Conservation (phyloP, 1,140 invertebrate species). For the Papilio glaucus region DNA sequence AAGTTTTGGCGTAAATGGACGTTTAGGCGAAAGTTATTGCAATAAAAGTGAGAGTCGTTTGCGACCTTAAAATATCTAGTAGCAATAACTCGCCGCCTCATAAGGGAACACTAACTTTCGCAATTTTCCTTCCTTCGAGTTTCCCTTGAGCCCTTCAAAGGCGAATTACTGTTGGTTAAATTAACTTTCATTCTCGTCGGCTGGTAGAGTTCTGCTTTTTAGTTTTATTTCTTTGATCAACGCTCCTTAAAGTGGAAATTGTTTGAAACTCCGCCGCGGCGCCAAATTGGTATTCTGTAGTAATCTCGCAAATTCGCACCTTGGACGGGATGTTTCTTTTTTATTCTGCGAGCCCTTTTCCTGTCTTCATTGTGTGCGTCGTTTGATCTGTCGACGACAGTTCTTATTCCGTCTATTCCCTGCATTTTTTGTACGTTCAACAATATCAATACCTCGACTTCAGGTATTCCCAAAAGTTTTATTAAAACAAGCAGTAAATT, state of each 20-base stretch:
- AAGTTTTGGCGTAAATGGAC: slow-evolving; percentile 38
- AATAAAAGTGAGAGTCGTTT: slow-evolving; percentile 48
- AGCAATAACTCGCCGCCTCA: slow-evolving; percentile 59
- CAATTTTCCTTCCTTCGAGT: slow-evolving; percentile 70
- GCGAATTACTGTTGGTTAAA: slow-evolving; percentile 79
- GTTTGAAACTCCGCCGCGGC: slow-evolving; percentile 67
- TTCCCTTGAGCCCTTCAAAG: slow-evolving; percentile 74
- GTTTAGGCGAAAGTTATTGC: slow-evolving; percentile 52
- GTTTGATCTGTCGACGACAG: slow-evolving; percentile 28
- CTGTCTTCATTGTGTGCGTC: slow-evolving; percentile 30
- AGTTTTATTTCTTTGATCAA: slow-evolving; percentile 81
- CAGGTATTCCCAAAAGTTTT: neutral
- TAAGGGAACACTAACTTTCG: slow-evolving; percentile 78
- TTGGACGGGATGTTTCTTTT: slow-evolving; percentile 45
- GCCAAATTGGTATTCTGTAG: slow-evolving; percentile 74
- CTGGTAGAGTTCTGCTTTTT: slow-evolving; percentile 67
- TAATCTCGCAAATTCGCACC: slow-evolving; percentile 76
- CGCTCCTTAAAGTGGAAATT: slow-evolving; percentile 72
- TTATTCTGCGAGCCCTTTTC: slow-evolving; percentile 35
- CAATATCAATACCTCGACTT: neutral
- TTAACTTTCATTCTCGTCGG: slow-evolving; percentile 76
- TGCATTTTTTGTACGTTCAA: neutral
- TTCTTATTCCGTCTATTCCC: slow-evolving; percentile 19
- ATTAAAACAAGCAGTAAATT: neutral
- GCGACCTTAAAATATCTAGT: slow-evolving; percentile 58